Evolutionary conservation across 2,797 vertebrate species (phyloP).

Genomic region (Melopsittacus undulatus): DNA sequence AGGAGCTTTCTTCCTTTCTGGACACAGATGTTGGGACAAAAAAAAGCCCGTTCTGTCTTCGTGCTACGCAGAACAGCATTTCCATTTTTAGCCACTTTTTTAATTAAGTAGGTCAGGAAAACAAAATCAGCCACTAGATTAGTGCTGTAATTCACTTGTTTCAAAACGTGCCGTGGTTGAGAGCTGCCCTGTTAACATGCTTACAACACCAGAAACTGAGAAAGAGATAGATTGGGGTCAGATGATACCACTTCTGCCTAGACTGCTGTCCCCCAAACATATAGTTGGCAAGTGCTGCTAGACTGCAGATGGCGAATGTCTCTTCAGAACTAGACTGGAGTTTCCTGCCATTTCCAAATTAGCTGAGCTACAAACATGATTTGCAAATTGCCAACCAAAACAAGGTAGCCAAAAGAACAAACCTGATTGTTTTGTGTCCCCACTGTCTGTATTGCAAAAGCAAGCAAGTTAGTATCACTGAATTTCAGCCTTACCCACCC

Average conservation of each 20-base stretch:
- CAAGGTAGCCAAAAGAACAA: constrained; percentile 20
- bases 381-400: constrained; percentile 34
- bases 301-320: constrained; percentile 76
- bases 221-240: constrained; percentile 54
- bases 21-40: constrained; percentile 79
- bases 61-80: constrained; percentile 61
- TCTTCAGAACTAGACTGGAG: constrained; percentile 64
- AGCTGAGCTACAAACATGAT: constrained; percentile 40
- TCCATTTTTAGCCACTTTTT: constrained; percentile 78
- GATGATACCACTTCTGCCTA: constrained; percentile 65
- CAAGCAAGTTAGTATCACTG: background rate
- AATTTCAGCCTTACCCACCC: background rate
- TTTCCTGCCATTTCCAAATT: constrained; percentile 61
- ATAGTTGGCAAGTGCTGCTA: constrained; percentile 67
- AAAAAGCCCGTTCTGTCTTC: constrained; percentile 70
- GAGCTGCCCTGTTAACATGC: constrained; percentile 51
- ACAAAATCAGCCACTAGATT: constrained; percentile 51
- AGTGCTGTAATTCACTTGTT: constrained; percentile 56
- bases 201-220: constrained; percentile 59
- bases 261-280: constrained; percentile 69
- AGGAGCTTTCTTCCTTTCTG: constrained; percentile 84
- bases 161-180: constrained; percentile 44
- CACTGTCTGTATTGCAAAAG: background rate
- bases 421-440: background rate
- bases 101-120: constrained; percentile 80